A percentile compares a stretch with the other conserved stretches of the same genome.
Evolutionary conservation across 2,888 invertebrate species (phyloP).

Genomic region (Nymphalis polychloros): DNA sequence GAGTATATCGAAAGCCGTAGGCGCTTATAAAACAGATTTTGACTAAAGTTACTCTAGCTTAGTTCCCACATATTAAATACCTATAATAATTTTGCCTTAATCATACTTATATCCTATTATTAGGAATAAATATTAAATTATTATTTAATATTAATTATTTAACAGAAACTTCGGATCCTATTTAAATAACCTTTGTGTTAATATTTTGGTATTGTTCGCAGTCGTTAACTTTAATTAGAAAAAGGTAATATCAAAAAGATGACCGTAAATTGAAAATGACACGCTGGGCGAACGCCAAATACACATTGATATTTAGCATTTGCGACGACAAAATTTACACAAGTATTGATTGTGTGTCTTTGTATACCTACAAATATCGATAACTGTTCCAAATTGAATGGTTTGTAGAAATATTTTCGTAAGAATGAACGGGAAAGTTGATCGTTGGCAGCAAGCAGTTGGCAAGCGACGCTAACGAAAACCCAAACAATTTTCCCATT

Average conservation of each 20-base stretch:
- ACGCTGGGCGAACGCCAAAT: conserved; percentile 2
- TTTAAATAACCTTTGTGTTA: background rate
- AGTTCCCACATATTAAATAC: too few species aligned
- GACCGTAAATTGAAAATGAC: background rate
- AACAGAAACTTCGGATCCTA: too few species aligned
- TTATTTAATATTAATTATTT: too few species aligned
- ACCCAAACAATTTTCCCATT: conserved; percentile 30
- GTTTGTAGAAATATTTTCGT: conserved; percentile 32
- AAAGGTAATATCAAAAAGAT: background rate
- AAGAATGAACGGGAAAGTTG: conserved; percentile 37
- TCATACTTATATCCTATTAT: too few species aligned
- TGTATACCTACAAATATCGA: conserved; percentile 23
- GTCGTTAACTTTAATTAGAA: background rate
- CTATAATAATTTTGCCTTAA: too few species aligned
- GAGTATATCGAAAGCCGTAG: conserved; percentile 19
- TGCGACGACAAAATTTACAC: conserved; percentile 5
- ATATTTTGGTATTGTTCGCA: background rate
- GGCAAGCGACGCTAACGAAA: conserved; percentile 34
- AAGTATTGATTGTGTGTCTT: conserved; percentile 15
- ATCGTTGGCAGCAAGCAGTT: conserved; percentile 35
- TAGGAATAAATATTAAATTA: too few species aligned
- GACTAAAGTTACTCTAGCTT: background rate
- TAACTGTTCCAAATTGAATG: conserved; percentile 34
- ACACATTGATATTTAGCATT: conserved; percentile 3
- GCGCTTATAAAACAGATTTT: conserved; percentile 7